Base-by-base conservation (phyloP, 2,113 vertebrate genomes). In the Cisticola juncidis region DNA sequence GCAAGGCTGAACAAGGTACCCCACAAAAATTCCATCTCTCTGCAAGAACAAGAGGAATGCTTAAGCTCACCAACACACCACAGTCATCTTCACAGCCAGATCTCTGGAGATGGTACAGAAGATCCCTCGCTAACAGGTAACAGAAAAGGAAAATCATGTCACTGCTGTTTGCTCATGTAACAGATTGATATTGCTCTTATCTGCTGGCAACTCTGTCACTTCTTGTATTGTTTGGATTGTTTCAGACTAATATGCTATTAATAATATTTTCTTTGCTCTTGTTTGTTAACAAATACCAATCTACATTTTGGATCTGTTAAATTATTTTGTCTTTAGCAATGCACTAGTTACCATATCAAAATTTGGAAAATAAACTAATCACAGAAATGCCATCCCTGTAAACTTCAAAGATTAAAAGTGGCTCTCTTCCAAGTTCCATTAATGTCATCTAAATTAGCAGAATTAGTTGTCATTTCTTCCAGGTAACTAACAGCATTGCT, bases 101-200 rank as follows among this genome's bases (percentile, higher is more conserved):
- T 64, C 8, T 45, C 95, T 45, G 96, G 97, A 77, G 97, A 98
- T 9, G 95, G 96, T 19, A 98, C 90, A 2, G 97, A 98, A 91
- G 98, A 98, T 45, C 96, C 97, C 6, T 98, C 97, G 2, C 91
- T 98, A 90, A 97, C 98, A 98, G 98, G 98, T 98, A 98, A 98
- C 83, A 97, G 88, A 90, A 96, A 80, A 74, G 94, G 81, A 91
- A 96, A 97, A 95, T 94, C 96, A 24, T 74, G 89, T 64, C 91
- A 42, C n/a, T 98, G 98, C 97, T 98, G 98, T 88, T 90, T 42
- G 6, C 64, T 98, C 35, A 97, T 98, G 97, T 99, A 97, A 97
- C 33, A 51, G 38, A 62, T 50, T 33, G 17, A 48, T 53, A 35
- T 1, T 64, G 38, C 38, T 93, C 35, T 82, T 53, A 44, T 3